These are phyloP conservation scores for Sebastes wilsoni DNA, from an alignment of 2,797 vertebrate genomes.

Conservation along the genomic window DNA sequence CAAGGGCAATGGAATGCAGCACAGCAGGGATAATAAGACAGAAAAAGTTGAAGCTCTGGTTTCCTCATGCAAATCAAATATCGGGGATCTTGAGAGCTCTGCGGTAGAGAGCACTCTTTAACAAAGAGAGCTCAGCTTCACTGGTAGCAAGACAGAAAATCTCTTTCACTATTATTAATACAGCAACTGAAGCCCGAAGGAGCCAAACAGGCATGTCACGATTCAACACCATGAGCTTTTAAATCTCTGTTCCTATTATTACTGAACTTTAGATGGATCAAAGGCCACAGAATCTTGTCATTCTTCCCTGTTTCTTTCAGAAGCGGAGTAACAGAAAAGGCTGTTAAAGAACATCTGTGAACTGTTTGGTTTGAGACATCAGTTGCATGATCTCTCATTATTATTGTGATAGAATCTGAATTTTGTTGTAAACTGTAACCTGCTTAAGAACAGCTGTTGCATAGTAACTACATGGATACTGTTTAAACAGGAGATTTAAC, in stretches of 20 bases:
- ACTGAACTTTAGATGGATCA: not conserved
- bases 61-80: conserved; percentile 38
- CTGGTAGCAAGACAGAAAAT: not conserved
- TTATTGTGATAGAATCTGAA: not conserved
- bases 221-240: not conserved
- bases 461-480: not conserved
- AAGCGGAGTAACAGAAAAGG: not conserved
- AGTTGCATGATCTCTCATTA: not conserved
- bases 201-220: not conserved
- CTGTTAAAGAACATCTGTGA: not conserved
- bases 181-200: not conserved
- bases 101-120: not conserved
- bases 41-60: conserved; percentile 18
- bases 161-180: not conserved
- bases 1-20: conserved; percentile 40
- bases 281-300: not conserved
- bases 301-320: too few relatives aligned
- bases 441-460: not conserved
- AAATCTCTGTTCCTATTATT: not conserved
- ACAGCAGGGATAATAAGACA: conserved; percentile 19
- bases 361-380: not conserved
- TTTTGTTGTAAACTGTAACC: not conserved
- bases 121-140: not conserved
- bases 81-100: not conserved
- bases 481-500: not conserved